A percentile compares a stretch with the other conserved stretches of the same genome.
These are phyloP conservation scores for Lasioglossum morio DNA, from an alignment of 2,888 invertebrate species.

Conservation along the genomic window DNA sequence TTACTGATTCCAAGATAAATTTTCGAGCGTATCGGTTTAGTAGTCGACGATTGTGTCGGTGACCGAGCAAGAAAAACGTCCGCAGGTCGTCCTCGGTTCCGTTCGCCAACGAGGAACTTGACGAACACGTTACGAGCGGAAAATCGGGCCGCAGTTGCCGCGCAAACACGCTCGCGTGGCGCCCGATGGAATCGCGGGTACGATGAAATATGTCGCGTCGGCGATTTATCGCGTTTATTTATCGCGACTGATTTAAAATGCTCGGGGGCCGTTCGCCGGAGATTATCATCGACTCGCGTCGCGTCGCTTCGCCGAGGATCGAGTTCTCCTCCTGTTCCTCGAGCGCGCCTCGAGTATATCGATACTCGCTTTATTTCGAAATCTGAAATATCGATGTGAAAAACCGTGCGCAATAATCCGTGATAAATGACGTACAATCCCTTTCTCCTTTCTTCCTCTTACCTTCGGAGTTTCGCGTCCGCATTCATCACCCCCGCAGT, in stretches of 20 bases:
- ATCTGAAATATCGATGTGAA: constrained; percentile 1
- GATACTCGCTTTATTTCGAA: constrained; percentile 8
- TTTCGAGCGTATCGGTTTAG: neutral
- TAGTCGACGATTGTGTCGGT: constrained; percentile 29
- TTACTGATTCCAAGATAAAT: neutral
- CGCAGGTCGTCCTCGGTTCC: neutral
- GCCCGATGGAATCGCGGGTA: constrained; percentile 34
- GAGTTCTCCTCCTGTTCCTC: constrained; percentile 1
- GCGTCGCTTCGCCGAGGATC: neutral
- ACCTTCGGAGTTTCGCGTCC: constrained; percentile 13
- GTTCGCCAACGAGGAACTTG: neutral
- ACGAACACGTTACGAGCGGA: constrained; percentile 29
- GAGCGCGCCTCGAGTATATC: neutral
- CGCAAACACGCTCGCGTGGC: neutral
- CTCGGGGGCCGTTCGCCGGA: neutral
- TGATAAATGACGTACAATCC: constrained; percentile 19
- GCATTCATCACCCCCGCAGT: constrained; percentile 10
- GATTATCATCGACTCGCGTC: constrained; percentile 35
- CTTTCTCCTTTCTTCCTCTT: neutral
- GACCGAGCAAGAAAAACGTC: constrained; percentile 6
- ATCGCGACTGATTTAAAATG: constrained; percentile 56
- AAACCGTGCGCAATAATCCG: constrained; percentile 4
- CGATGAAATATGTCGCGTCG: constrained; percentile 50
- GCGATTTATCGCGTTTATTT: constrained; percentile 54
- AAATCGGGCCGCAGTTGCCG: constrained; percentile 1